Conservation (phyloP, 2,113 vertebrate genomes). For the Microtus ochrogaster region DNA sequence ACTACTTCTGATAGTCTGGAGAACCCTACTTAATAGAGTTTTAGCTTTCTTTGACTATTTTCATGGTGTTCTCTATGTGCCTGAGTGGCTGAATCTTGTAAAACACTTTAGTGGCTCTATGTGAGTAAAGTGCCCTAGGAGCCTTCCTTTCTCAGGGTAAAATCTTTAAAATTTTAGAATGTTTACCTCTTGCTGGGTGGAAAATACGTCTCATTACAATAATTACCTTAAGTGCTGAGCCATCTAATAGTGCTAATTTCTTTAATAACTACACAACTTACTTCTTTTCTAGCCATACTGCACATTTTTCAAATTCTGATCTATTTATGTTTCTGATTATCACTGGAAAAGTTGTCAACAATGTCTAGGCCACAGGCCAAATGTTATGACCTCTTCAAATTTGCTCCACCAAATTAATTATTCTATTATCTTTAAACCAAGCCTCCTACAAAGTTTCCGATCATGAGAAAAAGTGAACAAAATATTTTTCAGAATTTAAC, state of each 20-base stretch:
- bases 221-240: background rate
- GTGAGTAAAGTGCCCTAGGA: background rate
- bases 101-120: background rate
- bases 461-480: background rate
- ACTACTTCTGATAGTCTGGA: background rate
- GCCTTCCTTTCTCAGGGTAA: background rate
- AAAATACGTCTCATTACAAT: background rate
- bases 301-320: background rate
- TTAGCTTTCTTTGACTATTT: background rate
- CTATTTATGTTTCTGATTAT: background rate
- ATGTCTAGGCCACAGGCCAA: background rate
- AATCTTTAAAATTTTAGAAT: background rate
- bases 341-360: background rate
- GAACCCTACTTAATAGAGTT: background rate
- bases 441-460: too few relatives aligned
- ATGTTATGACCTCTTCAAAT: background rate
- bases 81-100: background rate
- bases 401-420: background rate
- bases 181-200: background rate
- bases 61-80: background rate
- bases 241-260: background rate
- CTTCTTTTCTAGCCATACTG: background rate
- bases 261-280: background rate
- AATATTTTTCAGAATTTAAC: background rate
- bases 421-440: background rate